Conservation (phyloP, 2,113 vertebrate species). For the Phrynosoma platyrhinos region DNA sequence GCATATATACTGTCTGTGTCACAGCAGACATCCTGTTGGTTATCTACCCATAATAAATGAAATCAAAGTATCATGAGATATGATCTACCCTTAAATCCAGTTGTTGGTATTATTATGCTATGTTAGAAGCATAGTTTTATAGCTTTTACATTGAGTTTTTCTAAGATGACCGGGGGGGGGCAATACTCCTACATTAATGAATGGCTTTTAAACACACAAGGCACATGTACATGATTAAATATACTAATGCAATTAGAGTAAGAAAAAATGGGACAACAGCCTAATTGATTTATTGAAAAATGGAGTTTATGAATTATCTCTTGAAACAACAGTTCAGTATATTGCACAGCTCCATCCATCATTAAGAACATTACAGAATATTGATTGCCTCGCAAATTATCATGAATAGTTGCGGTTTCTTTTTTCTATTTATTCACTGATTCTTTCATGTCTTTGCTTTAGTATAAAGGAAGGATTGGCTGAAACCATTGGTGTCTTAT, state of each 20-base stretch:
- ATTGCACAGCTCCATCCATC: not conserved
- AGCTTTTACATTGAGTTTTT: not conserved
- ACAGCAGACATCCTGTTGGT: not conserved
- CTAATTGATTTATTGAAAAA: not conserved
- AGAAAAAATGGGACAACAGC: not conserved
- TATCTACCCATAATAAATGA: not conserved
- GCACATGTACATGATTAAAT: not conserved
- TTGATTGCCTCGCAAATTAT: not conserved
- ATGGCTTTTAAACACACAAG: not conserved
- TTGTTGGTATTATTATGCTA: not conserved
- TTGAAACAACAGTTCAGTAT: not conserved
- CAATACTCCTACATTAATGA: not conserved
- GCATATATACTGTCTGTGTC: not conserved
- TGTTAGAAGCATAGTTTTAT: not conserved
- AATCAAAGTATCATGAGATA: not conserved
- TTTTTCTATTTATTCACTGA: not conserved
- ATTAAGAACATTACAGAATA: not conserved
- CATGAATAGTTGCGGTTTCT: not conserved
- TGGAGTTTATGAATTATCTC: not conserved
- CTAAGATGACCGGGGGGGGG: too few species aligned
- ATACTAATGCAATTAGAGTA: not conserved
- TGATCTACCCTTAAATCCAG: not conserved
- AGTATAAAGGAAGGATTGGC: too few species aligned
- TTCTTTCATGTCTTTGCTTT: too few species aligned
- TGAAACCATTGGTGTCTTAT: too few species aligned